Evolutionary conservation across 2,113 vertebrate genomes (phyloP), one percentile per base, ranked within the genome.

Genomic region (Prinia subflava): DNA sequence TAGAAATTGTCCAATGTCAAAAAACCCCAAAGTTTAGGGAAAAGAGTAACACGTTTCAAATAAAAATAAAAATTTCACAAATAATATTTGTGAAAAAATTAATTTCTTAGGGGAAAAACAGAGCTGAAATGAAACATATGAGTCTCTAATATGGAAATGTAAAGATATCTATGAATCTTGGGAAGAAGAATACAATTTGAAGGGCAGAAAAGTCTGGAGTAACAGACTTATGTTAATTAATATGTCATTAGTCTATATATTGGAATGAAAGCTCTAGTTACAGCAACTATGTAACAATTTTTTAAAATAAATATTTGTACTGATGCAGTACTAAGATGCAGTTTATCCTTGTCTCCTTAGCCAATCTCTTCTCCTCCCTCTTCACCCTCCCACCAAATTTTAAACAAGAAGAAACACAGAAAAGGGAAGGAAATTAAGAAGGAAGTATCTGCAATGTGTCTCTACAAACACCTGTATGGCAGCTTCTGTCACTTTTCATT

Each of bases 291-390:
- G 13, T 28, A 52, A 71, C 3, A 13, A 23, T 59, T 35, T 64
- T 0, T 6, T 69, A 67, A 37, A 71, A 44, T 31, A 44, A 69
- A 64, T 4, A n/a, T 42, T 60, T 56, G 7, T 68, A 11, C 7
- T 52, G 12, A 13, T 35, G 11, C 39, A 39, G 39, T 39, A 39
- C 31, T 80, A 49, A 68, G 41, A 39, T 7, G 5, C 9, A 6
- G 4, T 31, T 75, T 86, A 25, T 59, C 35, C 33, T 55, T 64
- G 18, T 20, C 11, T 33, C 23, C 12, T 64, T 53, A 59, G 27
- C 6, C 24, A 75, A 11, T 1, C 1, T 8, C 3, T 4, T 3
- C 23, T 55, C 6, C 9, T 21, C 6, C 5, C 6, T 31, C 11
- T 65, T 65, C 33, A 90, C 4, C 3, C 3, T 35, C 9, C 7